phyloP scores from a whole-genome alignment of 2,888 invertebrate genomes.

The Tineola bisselliella region DNA sequence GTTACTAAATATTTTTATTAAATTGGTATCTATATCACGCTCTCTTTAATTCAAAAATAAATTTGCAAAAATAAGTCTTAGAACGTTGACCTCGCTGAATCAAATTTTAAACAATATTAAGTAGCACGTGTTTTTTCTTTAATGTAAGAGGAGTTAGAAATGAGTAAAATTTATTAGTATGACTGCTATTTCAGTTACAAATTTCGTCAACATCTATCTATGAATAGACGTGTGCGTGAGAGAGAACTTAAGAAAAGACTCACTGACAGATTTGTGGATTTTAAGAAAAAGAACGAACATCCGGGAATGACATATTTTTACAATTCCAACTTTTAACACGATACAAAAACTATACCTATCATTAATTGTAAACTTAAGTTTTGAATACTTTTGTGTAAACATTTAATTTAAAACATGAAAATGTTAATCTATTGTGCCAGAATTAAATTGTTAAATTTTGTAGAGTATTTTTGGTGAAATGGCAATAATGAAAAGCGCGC shows the following conservation, averaged over 20 bases:
- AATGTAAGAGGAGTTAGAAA: conserved; percentile 40
- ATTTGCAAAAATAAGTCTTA: not conserved
- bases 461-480: conserved; percentile 49
- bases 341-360: not conserved
- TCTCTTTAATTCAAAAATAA: not conserved
- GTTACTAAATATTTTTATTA: not conserved
- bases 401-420: not conserved
- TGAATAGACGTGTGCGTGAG: conserved; percentile 34
- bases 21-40: not conserved
- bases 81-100: conserved; percentile 17
- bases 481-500: conserved; percentile 61
- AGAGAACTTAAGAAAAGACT: not conserved
- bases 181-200: conserved; percentile 47
- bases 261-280: conserved; percentile 60
- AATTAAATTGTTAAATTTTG: not conserved
- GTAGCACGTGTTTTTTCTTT: conserved; percentile 30
- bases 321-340: not conserved
- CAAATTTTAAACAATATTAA: conserved; percentile 48
- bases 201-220: conserved; percentile 51
- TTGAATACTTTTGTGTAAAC: not conserved
- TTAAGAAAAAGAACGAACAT: conserved; percentile 33
- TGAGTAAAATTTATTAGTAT: conserved; percentile 54
- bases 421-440: not conserved
- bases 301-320: conserved; percentile 24
- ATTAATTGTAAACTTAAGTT: not conserved